These are phyloP conservation scores for Tinamus major DNA, from an alignment of 2,797 vertebrate genomes.

Conservation along the genomic window DNA sequence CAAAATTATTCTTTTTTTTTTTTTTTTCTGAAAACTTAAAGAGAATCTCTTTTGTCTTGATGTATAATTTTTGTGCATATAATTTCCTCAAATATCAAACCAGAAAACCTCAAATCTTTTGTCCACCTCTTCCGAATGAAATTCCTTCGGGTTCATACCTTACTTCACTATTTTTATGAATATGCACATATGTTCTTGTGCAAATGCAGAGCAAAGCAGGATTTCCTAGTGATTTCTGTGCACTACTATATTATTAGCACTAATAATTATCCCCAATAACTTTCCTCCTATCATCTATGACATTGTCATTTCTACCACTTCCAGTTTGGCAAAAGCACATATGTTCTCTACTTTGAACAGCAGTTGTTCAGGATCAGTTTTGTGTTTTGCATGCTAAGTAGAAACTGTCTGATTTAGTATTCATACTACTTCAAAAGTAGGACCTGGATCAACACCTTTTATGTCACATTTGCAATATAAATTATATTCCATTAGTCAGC, in stretches of 20 bases:
- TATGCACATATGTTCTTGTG: neutral
- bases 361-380: neutral
- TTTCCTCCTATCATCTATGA: neutral
- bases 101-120: neutral
- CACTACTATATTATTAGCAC: neutral
- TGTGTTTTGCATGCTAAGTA: neutral
- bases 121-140: neutral
- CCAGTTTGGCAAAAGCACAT: neutral
- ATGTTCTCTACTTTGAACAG: neutral
- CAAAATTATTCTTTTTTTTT: neutral
- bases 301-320: fast-evolving
- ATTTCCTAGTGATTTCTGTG: neutral
- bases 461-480: slow-evolving; percentile 4
- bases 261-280: neutral
- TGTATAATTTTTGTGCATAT: neutral
- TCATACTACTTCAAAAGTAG: neutral
- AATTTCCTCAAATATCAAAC: neutral
- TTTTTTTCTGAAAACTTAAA: neutral
- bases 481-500: slow-evolving; percentile 1
- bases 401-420: neutral
- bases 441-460: slow-evolving; percentile 11
- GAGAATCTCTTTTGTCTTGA: neutral
- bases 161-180: neutral
- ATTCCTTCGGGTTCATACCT: neutral
- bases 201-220: neutral